Percentiles rank a stretch among this genome's conserved stretches.
phyloP scores from a whole-genome alignment of 2,113 vertebrate species.

The Tringa solitaria region DNA sequence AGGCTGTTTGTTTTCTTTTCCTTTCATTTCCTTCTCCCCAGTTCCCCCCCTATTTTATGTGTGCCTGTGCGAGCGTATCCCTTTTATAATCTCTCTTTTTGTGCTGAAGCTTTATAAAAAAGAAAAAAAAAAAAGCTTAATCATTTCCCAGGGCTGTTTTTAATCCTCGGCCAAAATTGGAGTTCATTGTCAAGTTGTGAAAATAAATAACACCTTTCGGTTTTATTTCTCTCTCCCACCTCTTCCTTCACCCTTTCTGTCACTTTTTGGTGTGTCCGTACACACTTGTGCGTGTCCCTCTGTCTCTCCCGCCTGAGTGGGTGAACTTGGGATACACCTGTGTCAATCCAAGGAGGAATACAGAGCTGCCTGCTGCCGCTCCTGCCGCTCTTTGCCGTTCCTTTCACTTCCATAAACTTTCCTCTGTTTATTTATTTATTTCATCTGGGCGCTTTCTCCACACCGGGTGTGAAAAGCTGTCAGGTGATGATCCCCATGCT shows the following conservation, averaged over 20 bases:
- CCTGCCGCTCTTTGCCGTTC: constrained; percentile 6
- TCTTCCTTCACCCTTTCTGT: background rate
- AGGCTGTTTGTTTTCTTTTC: constrained; percentile 81
- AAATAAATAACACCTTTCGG: constrained; percentile 19
- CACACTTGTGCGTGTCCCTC: accelerated
- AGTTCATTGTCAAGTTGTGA: constrained; percentile 58
- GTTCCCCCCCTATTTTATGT: constrained; percentile 53
- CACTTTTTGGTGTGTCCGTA: accelerated
- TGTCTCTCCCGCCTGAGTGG: background rate
- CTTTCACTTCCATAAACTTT: constrained; percentile 74
- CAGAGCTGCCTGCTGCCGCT: constrained; percentile 10
- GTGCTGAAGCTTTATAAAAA: constrained; percentile 68
- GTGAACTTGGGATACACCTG: constrained; percentile 67
- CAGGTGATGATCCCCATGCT: background rate
- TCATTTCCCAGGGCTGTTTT: constrained; percentile 71
- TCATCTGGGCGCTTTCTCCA: constrained; percentile 23
- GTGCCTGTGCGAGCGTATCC: constrained; percentile 63
- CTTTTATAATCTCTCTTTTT: constrained; percentile 73
- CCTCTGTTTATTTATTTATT: constrained; percentile 30
- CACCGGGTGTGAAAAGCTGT: constrained; percentile 35
- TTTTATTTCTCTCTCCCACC: background rate
- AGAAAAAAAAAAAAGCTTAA: constrained; percentile 48
- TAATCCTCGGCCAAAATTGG: constrained; percentile 72
- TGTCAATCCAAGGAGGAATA: constrained; percentile 30
- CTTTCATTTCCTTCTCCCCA: constrained; percentile 77